These are phyloP conservation scores for Ginglymostoma cirratum DNA, from an alignment of 2,113 vertebrate genomes.

Conservation along the genomic window DNA sequence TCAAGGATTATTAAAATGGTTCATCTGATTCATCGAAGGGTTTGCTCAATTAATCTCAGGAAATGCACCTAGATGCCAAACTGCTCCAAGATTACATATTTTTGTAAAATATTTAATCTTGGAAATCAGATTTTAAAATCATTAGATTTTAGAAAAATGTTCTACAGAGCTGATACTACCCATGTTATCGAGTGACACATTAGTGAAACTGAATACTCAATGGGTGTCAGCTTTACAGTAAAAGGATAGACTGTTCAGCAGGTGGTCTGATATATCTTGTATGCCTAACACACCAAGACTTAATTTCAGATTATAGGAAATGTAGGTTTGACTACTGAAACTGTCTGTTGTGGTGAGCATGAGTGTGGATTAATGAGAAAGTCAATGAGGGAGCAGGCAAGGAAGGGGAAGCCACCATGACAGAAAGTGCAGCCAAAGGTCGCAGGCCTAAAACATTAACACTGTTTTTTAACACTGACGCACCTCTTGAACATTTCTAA, in stretches of 20 bases:
- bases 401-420: background rate
- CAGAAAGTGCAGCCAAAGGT: no score
- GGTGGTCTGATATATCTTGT: background rate
- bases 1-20: background rate
- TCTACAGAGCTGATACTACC: background rate
- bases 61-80: background rate
- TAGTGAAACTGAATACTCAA: background rate
- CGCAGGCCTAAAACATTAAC: no score
- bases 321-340: background rate
- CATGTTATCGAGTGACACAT: background rate
- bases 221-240: background rate
- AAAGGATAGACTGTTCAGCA: background rate
- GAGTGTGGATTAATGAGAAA: background rate
- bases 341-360: background rate
- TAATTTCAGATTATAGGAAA: background rate
- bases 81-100: background rate
- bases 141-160: background rate
- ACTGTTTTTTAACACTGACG: no score
- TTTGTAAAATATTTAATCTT: background rate
- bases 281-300: background rate
- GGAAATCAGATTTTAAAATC: background rate
- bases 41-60: background rate
- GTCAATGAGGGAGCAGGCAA: background rate
- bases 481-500: background rate
- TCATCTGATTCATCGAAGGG: background rate